Evolutionary conservation across 2,113 vertebrate genomes (phyloP).

Genomic region (Tyrannus savana): DNA sequence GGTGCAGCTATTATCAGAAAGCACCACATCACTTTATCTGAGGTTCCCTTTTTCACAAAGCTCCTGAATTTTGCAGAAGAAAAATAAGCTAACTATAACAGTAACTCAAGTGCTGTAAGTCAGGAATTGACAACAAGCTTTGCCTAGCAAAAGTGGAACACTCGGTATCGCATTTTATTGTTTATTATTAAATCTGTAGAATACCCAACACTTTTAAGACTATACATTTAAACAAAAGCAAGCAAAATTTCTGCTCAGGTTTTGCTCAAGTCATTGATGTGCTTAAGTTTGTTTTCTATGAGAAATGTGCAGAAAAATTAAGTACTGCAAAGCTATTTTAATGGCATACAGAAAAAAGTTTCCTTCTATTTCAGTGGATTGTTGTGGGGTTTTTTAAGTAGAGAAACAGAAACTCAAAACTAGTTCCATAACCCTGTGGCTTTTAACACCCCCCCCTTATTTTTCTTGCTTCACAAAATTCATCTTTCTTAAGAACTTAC

Average conservation of each 20-base stretch:
- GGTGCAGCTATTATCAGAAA: neutral
- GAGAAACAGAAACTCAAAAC: neutral
- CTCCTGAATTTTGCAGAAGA: neutral
- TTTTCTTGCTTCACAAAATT: neutral
- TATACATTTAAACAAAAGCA: neutral
- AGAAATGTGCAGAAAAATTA: neutral
- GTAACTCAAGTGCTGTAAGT: neutral
- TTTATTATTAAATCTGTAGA: neutral
- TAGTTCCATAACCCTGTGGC: neutral
- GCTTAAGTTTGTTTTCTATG: neutral
- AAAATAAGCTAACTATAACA: neutral
- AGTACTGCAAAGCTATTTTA: neutral
- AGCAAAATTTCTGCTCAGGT: neutral
- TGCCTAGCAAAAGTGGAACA: neutral
- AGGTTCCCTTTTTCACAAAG: neutral
- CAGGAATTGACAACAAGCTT: neutral
- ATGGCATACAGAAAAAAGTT: neutral
- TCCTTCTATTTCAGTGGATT: neutral
- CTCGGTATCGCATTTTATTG: neutral
- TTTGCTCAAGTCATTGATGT: neutral
- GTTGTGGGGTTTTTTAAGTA: neutral
- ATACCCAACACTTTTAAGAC: neutral
- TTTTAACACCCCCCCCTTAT: neutral
- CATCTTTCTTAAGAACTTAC: neutral
- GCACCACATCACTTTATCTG: neutral